Evolutionary conservation across 2,888 invertebrate species (phyloP).

Genomic region (Nycteola revayana): DNA sequence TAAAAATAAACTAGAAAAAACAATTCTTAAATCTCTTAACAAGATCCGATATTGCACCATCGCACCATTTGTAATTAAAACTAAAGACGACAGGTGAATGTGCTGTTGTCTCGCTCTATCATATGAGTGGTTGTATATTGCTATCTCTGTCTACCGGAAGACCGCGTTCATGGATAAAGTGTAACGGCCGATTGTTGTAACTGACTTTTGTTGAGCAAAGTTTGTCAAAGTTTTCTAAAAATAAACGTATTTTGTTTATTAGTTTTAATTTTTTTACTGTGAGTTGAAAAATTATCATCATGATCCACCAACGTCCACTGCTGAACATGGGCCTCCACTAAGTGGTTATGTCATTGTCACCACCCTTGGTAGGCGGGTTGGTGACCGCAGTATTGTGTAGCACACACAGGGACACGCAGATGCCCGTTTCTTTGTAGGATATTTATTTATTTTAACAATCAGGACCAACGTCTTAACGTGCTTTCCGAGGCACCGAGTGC

Average conservation of each 20-base stretch:
- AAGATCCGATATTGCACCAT: slow-evolving; percentile 62
- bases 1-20: too few relatives aligned
- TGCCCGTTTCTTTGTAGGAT: too few relatives aligned
- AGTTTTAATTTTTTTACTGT: background rate
- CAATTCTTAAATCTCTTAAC: too few relatives aligned
- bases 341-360: too few relatives aligned
- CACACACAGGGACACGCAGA: too few relatives aligned
- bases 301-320: background rate
- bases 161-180: slow-evolving; percentile 62
- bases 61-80: slow-evolving; percentile 66
- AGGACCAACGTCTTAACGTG: too few relatives aligned
- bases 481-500: too few relatives aligned
- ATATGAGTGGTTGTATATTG: slow-evolving; percentile 10
- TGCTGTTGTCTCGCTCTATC: slow-evolving; percentile 40
- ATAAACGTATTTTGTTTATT: slow-evolving; percentile 9
- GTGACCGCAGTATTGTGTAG: too few relatives aligned
- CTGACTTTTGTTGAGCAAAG: slow-evolving; percentile 64
- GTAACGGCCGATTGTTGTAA: slow-evolving; percentile 76
- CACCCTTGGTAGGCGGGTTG: too few relatives aligned
- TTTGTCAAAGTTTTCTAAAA: slow-evolving; percentile 46
- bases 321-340: too few relatives aligned
- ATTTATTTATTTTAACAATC: too few relatives aligned
- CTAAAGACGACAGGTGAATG: slow-evolving; percentile 63
- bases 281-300: too few relatives aligned
- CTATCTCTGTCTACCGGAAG: slow-evolving; percentile 62